Percentiles rank a stretch among this genome's conserved stretches.
Conservation (phyloP, 2,113 vertebrate species). For the Rhinoderma darwinii region DNA sequence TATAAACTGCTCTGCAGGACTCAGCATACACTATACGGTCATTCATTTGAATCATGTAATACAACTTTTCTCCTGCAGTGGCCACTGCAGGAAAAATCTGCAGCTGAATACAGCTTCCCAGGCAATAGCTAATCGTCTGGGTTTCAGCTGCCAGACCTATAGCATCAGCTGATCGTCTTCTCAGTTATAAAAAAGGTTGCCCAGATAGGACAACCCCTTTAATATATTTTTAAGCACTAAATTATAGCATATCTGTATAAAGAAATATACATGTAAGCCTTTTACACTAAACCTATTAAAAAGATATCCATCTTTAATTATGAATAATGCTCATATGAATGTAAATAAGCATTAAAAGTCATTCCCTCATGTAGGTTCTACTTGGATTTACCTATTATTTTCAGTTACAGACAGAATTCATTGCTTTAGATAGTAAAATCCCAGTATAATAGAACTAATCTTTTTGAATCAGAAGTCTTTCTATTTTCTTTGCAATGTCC, state of each 20-base stretch:
- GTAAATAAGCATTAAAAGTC: background rate
- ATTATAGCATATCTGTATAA: background rate
- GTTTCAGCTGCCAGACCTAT: background rate
- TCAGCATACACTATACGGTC: too few species aligned
- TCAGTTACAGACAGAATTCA: background rate
- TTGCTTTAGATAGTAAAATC: background rate
- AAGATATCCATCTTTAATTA: background rate
- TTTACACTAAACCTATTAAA: background rate
- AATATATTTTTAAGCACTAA: background rate
- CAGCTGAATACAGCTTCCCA: background rate
- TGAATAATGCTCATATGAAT: background rate
- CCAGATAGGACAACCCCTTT: background rate
- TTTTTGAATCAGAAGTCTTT: slow-evolving; percentile 6
- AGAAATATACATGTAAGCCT: background rate
- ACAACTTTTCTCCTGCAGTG: too few species aligned
- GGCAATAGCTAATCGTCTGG: background rate
- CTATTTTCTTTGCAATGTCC: background rate
- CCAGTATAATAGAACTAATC: slow-evolving; percentile 16
- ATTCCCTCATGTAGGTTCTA: background rate
- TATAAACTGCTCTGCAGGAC: too few species aligned
- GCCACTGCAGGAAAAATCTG: background rate
- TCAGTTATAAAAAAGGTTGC: background rate
- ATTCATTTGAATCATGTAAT: too few species aligned
- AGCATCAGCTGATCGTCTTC: background rate
- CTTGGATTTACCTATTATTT: background rate